Base-by-base conservation (phyloP, 2,113 vertebrate species). In the Anhinga anhinga region DNA sequence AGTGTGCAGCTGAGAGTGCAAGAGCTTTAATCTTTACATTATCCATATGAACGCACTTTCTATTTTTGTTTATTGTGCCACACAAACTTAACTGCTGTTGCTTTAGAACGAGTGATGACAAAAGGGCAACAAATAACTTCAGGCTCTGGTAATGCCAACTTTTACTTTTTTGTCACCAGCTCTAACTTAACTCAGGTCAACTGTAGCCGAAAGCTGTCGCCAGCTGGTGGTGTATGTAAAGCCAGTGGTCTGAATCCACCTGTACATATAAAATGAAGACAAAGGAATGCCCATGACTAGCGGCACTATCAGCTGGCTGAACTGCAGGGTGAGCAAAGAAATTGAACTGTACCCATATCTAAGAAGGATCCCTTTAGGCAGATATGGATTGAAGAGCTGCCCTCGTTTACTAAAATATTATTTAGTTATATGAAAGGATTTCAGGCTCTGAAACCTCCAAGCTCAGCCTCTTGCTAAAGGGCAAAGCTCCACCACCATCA, bases 21-120 rank as follows among this genome's bases (percentile, higher is more conserved):
- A 85, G 72, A 65, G 86, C 95, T 97, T 96, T 96, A 93, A 94
- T 95, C 92, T 95, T 97, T 96, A 95, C 80, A 65, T 90, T 88
- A 94, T 80, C 91, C 95, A 94, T 93, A 96, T 78, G 67, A 95
- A 95, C 0, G 0, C 20, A 59, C 80, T 95, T 95, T 92, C 96
- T 95, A 82, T 85, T 95, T 95, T 92, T 97, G 94, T 92, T 95
- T 95, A 94, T 87, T 89, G 86, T 91, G 73, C 88, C 81, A 89
- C 85, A 76, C 86, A 95, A 95, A 85, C n/a, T 56, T 85, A 95
- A 95, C 62, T 89, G 88, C 81, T 92, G 61, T 15, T 86, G 73
- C 88, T 82, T 93, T 65, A 90, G 71, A 88, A 81, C 20, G 19
- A 79, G 53, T 45, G 79, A 13, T 34, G 47, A 55, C 73, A 66